A percentile compares a stretch with the other conserved stretches of the same genome.
phyloP scores from a whole-genome alignment of 2,888 invertebrate species.

The Anorthoa munda region DNA sequence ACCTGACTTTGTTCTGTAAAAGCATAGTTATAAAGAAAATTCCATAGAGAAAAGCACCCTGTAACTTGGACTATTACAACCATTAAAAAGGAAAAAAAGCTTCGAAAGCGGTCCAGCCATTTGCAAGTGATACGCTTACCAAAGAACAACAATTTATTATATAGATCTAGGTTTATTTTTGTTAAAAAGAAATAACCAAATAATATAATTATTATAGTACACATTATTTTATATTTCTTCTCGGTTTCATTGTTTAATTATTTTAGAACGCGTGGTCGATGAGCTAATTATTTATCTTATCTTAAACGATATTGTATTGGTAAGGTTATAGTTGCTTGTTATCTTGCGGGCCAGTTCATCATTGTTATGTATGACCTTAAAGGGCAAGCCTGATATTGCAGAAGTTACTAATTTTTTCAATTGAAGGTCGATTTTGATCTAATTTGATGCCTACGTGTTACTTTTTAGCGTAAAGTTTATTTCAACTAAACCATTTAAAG shows the following conservation, averaged over 20 bases:
- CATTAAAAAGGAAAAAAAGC: too few species aligned
- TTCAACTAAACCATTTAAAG: too few species aligned
- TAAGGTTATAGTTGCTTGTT: slow-evolving; percentile 19
- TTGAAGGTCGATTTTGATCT: neutral
- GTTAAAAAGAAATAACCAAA: neutral
- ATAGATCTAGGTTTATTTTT: neutral
- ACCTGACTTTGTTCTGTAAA: too few species aligned
- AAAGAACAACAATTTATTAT: too few species aligned
- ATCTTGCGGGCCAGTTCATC: slow-evolving; percentile 1
- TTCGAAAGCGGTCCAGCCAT: too few species aligned
- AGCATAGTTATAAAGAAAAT: too few species aligned
- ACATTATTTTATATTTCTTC: neutral
- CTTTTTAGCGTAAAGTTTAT: too few species aligned
- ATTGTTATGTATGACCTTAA: slow-evolving; percentile 19
- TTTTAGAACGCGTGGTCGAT: neutral
- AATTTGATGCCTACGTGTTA: neutral
- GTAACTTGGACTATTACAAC: too few species aligned
- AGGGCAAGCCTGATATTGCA: slow-evolving; percentile 13
- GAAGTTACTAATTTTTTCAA: neutral
- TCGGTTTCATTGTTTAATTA: neutral
- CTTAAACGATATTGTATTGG: slow-evolving; percentile 14
- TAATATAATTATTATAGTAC: neutral
- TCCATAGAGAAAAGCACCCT: too few species aligned
- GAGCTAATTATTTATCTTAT: slow-evolving; percentile 26
- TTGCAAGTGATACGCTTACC: too few species aligned